phyloP scores from a whole-genome alignment of 2,113 vertebrate species.

The Mastomys natalensis region DNA sequence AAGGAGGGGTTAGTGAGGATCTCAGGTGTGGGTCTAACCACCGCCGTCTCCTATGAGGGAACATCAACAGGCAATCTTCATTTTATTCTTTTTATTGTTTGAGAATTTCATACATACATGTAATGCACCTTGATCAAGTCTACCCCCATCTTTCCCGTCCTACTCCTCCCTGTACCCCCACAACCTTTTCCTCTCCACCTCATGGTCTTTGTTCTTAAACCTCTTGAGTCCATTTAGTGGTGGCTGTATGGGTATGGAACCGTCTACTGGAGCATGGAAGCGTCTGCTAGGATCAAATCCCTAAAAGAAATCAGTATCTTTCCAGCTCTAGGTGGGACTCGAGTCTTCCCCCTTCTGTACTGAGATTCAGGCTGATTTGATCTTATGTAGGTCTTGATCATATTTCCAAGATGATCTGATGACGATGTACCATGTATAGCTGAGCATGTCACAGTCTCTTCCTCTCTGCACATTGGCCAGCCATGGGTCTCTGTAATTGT shows the following conservation, averaged over 20 bases:
- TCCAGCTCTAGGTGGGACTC: neutral
- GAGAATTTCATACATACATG: neutral
- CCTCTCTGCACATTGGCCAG: too few species aligned
- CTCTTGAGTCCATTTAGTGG: neutral
- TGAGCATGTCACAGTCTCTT: neutral
- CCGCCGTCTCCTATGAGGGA: neutral
- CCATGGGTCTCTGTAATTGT: neutral
- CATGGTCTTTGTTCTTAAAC: neutral
- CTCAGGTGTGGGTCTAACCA: neutral
- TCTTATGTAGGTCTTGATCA: neutral
- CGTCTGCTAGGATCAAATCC: neutral
- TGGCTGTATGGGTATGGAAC: too few species aligned
- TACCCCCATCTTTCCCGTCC: too few species aligned
- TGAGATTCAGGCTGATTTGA: neutral
- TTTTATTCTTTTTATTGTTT: neutral
- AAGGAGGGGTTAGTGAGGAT: neutral
- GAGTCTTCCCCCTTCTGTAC: neutral
- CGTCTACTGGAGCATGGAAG: too few species aligned
- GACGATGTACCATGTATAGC: neutral
- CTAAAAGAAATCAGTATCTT: neutral
- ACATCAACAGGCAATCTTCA: neutral
- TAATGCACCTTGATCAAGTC: neutral
- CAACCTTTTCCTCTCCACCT: neutral
- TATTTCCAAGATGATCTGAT: neutral
- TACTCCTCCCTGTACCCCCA: neutral